Conservation (phyloP, 2,113 vertebrate species). For the Hassar affinis region DNA sequence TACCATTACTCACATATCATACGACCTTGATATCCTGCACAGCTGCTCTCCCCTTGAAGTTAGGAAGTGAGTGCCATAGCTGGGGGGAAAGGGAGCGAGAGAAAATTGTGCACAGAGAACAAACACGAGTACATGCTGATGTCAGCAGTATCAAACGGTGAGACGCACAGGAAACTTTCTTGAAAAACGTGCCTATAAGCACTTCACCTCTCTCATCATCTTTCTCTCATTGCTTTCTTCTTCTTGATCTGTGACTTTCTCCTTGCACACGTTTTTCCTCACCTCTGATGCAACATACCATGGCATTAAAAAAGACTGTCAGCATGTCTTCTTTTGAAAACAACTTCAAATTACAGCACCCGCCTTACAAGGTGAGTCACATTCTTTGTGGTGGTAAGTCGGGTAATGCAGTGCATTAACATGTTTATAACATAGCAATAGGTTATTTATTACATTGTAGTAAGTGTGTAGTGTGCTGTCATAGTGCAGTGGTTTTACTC, state of each 20-base stretch:
- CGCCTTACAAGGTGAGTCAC: not conserved
- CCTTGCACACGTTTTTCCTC: constrained; percentile 20
- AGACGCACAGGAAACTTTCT: constrained; percentile 55
- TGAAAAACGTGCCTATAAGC: constrained; percentile 42
- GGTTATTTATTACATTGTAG: not conserved
- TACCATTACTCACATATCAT: constrained; percentile 66
- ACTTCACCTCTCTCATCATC: constrained; percentile 28
- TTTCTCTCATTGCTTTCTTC: constrained; percentile 45
- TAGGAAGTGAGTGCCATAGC: not conserved
- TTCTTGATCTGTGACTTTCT: constrained; percentile 29
- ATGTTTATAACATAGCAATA: not conserved
- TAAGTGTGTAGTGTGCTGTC: not conserved
- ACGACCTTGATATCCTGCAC: constrained; percentile 65
- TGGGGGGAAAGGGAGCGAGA: not conserved
- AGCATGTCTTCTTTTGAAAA: constrained; percentile 66
- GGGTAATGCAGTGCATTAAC: not conserved
- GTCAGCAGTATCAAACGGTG: constrained; percentile 67
- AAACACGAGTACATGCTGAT: constrained; percentile 68
- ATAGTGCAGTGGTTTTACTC: not conserved
- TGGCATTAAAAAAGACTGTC: constrained; percentile 65
- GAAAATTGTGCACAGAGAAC: constrained; percentile 44
- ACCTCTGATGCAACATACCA: constrained; percentile 65
- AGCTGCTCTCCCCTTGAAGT: constrained; percentile 45
- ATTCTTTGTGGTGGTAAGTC: not conserved
- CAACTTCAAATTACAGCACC: constrained; percentile 10